phyloP scores from a whole-genome alignment of 53 echinoderm and acorn worm genomes.

The Mesocentrotus franciscanus region DNA sequence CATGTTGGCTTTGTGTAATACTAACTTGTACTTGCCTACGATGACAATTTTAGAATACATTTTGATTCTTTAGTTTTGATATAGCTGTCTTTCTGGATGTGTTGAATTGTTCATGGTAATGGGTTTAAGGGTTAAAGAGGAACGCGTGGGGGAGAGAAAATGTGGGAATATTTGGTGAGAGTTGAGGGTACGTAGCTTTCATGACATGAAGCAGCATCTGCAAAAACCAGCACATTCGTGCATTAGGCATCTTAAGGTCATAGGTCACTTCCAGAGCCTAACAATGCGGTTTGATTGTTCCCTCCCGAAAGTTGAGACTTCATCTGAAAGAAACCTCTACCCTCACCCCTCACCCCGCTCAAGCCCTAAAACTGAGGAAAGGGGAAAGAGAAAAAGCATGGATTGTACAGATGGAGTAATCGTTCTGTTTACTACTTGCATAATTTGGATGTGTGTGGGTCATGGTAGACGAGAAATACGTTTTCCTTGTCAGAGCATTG shows the following conservation, averaged over 20 bases:
- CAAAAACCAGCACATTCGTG: background rate
- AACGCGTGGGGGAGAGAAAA: background rate
- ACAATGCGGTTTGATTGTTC: background rate
- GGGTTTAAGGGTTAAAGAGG: background rate
- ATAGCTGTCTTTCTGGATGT: no score
- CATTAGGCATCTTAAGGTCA: background rate
- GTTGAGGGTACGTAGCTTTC: no score
- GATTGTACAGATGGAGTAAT: background rate
- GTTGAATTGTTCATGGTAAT: no score
- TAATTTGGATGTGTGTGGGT: background rate
- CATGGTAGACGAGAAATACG: background rate
- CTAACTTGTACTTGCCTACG: background rate
- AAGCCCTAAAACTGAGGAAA: background rate
- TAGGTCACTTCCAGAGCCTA: background rate
- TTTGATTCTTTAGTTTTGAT: background rate
- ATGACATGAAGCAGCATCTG: background rate
- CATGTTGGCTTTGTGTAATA: no score
- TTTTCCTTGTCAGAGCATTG: background rate
- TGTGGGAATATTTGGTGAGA: no score
- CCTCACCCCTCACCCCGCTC: background rate
- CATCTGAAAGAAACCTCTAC: background rate
- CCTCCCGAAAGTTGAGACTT: background rate
- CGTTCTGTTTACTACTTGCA: background rate
- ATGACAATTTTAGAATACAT: background rate
- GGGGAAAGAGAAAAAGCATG: background rate